Conservation (phyloP, 2,888 invertebrate genomes). For the Cheilosia soror region DNA sequence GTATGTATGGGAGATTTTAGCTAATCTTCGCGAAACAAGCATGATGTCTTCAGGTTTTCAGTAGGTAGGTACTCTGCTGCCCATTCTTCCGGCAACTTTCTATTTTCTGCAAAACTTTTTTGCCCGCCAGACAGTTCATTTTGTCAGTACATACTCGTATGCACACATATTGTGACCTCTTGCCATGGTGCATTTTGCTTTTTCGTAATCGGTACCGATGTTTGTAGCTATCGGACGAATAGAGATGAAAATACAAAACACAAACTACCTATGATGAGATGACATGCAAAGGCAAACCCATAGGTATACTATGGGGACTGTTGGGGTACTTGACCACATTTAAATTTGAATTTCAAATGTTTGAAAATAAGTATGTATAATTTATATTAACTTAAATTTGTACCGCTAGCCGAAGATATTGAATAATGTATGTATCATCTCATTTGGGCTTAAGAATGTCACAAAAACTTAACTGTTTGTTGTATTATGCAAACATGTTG, state of each 20-base stretch:
- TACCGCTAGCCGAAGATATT: not conserved
- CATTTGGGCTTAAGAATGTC: slow-evolving; percentile 5
- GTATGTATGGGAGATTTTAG: slow-evolving; percentile 43
- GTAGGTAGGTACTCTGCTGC: slow-evolving; percentile 32
- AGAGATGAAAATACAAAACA: slow-evolving; percentile 20
- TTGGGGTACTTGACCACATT: slow-evolving; percentile 19
- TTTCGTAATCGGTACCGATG: slow-evolving; percentile 21
- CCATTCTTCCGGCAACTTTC: slow-evolving; percentile 66
- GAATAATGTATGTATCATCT: not conserved
- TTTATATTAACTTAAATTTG: not conserved
- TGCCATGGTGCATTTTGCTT: slow-evolving; percentile 51
- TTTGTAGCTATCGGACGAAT: slow-evolving; percentile 3
- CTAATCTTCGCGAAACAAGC: slow-evolving; percentile 36
- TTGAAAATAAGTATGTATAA: not conserved
- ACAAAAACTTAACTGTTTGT: slow-evolving; percentile 23
- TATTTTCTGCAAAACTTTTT: slow-evolving; percentile 57
- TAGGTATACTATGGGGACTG: not conserved
- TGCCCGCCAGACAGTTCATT: slow-evolving; percentile 28
- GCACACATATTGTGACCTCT: slow-evolving; percentile 49
- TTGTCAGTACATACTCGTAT: slow-evolving; percentile 13
- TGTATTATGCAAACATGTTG: slow-evolving; percentile 28
- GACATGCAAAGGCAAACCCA: not conserved
- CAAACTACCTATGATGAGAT: no score
- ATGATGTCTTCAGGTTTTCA: slow-evolving; percentile 42
- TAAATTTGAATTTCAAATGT: slow-evolving; percentile 4